Evolutionary conservation across 2,888 invertebrate genomes (phyloP).

Genomic region (Ophonus ardosiacus): DNA sequence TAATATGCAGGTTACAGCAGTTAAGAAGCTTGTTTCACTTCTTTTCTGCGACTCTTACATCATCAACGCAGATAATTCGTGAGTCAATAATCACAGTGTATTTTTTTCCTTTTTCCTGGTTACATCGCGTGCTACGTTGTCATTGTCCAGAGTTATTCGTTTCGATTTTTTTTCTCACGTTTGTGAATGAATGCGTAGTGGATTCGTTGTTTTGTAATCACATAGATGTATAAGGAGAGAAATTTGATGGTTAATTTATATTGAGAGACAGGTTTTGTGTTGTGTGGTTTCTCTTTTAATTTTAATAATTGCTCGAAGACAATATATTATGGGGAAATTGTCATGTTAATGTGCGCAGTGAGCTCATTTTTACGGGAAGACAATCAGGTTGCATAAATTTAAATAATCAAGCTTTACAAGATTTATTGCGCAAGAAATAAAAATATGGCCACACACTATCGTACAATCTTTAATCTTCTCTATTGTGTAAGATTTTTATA

Average conservation of each 20-base stretch:
- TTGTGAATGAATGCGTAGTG: conserved; percentile 21
- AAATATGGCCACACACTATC: background rate
- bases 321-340: conserved; percentile 11
- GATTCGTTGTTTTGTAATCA: conserved; percentile 9
- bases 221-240: background rate
- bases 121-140: conserved; percentile 15
- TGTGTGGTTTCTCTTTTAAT: conserved; percentile 23
- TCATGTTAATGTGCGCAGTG: background rate
- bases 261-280: conserved; percentile 8
- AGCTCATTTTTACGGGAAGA: background rate
- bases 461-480: background rate
- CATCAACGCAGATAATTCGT: conserved; percentile 20
- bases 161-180: conserved; percentile 2
- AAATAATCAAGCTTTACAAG: background rate
- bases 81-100: conserved; percentile 4
- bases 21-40: conserved; percentile 27
- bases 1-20: conserved; percentile 17
- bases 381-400: conserved; percentile 5
- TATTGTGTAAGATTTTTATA: background rate
- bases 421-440: background rate
- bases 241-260: conserved; percentile 13
- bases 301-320: conserved; percentile 11
- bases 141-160: conserved; percentile 1
- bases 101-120: conserved; percentile 14
- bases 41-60: conserved; percentile 3